Evolutionary conservation across 2,113 vertebrate genomes (phyloP).

Genomic region (Gallinago media): DNA sequence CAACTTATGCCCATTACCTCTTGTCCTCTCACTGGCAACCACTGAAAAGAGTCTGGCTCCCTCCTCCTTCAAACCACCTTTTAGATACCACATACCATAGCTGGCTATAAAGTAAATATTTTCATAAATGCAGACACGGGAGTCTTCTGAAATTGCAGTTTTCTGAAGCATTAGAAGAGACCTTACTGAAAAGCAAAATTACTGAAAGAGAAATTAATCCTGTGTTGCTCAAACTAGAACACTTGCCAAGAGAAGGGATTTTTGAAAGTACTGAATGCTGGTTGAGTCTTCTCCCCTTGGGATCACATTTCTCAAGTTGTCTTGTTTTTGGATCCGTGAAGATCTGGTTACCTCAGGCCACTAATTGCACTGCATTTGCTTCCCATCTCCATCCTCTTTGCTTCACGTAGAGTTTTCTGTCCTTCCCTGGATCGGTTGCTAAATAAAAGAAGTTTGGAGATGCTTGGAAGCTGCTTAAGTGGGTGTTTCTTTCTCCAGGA

Average conservation of each 20-base stretch:
- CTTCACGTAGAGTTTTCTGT: background rate
- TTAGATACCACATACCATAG: too few species aligned
- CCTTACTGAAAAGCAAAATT: background rate
- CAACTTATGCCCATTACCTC: too few species aligned
- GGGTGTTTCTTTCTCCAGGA: background rate
- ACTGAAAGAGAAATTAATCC: background rate
- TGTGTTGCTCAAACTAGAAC: background rate
- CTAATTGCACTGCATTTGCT: background rate
- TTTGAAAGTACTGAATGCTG: background rate
- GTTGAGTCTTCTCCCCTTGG: background rate
- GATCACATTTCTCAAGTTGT: background rate
- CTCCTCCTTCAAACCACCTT: too few species aligned
- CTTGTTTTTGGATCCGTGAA: background rate
- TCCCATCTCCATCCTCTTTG: background rate
- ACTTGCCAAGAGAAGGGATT: background rate
- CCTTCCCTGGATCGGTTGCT: background rate
- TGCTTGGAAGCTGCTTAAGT: background rate
- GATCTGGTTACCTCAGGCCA: background rate
- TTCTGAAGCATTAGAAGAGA: background rate
- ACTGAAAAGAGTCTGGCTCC: too few species aligned
- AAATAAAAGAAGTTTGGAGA: background rate
- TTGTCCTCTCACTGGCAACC: too few species aligned
- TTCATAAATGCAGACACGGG: background rate
- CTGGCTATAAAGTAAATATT: background rate
- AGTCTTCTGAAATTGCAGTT: background rate